Percentiles rank a stretch among this genome's conserved stretches.
Evolutionary conservation across 2,888 invertebrate species (phyloP).

Genomic region (Cephonodes hylas): DNA sequence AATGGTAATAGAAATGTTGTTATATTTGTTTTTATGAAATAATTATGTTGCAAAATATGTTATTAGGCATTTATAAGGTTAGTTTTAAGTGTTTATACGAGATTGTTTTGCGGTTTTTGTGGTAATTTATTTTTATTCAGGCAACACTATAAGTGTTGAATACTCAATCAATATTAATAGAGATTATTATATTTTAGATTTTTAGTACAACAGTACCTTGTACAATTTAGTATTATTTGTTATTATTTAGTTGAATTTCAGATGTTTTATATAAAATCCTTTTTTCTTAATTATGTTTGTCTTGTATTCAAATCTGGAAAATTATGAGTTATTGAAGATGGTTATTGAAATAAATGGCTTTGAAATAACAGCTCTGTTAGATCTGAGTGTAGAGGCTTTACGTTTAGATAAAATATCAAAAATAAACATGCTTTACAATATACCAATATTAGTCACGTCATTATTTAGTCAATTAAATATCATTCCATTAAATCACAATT

Average conservation of each 20-base stretch:
- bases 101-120: not conserved
- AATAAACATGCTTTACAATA: too few species aligned
- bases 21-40: not conserved
- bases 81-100: not conserved
- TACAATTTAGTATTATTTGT: not conserved
- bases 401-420: too few species aligned
- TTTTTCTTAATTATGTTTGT: not conserved
- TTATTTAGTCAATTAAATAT: not conserved
- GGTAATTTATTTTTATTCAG: not conserved
- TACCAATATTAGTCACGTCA: too few species aligned
- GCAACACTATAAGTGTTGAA: not conserved
- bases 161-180: not conserved
- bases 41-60: not conserved
- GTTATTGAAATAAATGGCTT: too few species aligned
- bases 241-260: not conserved
- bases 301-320: not conserved
- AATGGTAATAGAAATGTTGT: not conserved
- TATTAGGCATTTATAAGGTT: not conserved
- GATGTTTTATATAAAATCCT: not conserved
- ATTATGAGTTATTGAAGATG: too few species aligned
- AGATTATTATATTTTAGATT: not conserved
- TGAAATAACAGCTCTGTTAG: too few species aligned
- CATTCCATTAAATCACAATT: not conserved
- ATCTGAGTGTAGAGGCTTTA: too few species aligned
- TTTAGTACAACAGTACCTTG: not conserved